A percentile compares a stretch with the other conserved stretches of the same genome.
Evolutionary conservation across 2,888 invertebrate species (phyloP).

Genomic region (Synergus itoensis): DNA sequence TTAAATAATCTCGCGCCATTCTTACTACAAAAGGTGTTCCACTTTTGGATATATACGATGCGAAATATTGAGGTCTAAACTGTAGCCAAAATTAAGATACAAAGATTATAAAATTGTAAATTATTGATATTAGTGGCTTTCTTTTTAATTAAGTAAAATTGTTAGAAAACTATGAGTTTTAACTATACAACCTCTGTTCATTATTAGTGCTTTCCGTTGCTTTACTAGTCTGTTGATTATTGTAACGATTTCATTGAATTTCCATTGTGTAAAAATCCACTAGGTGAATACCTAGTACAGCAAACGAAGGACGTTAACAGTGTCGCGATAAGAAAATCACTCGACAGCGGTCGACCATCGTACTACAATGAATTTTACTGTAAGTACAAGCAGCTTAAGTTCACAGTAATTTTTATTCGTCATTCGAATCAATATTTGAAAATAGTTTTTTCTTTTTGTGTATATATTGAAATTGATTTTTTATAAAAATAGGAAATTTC

Average conservation of each 20-base stretch:
- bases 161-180: not conserved
- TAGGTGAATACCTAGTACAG: slow-evolving; percentile 11
- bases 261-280: slow-evolving; percentile 7
- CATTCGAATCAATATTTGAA: slow-evolving; percentile 5
- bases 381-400: slow-evolving; percentile 28
- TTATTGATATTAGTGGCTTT: slow-evolving; percentile 35
- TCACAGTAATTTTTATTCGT: not conserved
- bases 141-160: slow-evolving; percentile 26
- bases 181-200: slow-evolving; percentile 3
- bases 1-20: slow-evolving; percentile 28
- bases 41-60: slow-evolving; percentile 29
- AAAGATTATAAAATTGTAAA: slow-evolving; percentile 27
- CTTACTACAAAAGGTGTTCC: slow-evolving; percentile 31
- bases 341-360: not conserved
- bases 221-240: not conserved
- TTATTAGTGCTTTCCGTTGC: not conserved
- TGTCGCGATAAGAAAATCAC: slow-evolving; percentile 1
- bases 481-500: not conserved
- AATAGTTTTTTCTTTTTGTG: slow-evolving; percentile 2
- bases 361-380: slow-evolving; percentile 34
- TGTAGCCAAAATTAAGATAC: slow-evolving; percentile 36
- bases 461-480: slow-evolving; percentile 27
- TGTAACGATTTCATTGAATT: not conserved
- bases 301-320: not conserved
- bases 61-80: slow-evolving; percentile 33